Base-by-base conservation (phyloP, 2,888 invertebrate species). In the Autographa gamma region DNA sequence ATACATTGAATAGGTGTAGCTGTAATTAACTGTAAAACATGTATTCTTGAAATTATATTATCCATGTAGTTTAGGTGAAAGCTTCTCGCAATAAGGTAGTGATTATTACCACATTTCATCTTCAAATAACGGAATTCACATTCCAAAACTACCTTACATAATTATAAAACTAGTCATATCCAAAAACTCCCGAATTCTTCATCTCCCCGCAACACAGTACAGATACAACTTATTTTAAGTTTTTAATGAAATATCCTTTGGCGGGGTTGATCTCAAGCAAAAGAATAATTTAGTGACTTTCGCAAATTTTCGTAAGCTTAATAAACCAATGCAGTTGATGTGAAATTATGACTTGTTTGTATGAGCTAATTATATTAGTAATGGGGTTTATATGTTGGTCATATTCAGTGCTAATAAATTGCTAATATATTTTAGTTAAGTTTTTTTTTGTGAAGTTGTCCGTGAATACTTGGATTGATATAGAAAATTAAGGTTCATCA, bases 171-270 rank as follows among this genome's bases (percentile, higher is more conserved):
- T 60, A 52, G 72, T 32, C 60, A 11, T 38, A 63, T 31, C 7
- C 0, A 0, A 41, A 62, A 73, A 6, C 7, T 4, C 56, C 59
- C 1, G 25, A 74, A 11, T 19, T 58, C 31, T 0, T 0, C 0
- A 1, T 73, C 4, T 73, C 0, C 14, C 86, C 14, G 62, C 74
- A 71, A 86, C 92, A 77, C 80, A 84, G 85, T 88, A 89, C 89
- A 91, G 86, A 90, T 89, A 90, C 86, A 90, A 90, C 88, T 92
- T 91, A 88, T 90, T 92, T 89, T 90, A 92, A 93, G 91, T 93
- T 93, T 93, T 92, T 91, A 92, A 93, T 93, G 91, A 93, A 93
- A 93, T 91, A 92, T 90, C 89, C 90, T 90, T 90, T 86, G 88
- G 85, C 86, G 76, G 79, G 90, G 87, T 89, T 90, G 88, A 91